Evolutionary conservation across 2,797 vertebrate species (phyloP).

Genomic region (Coendou prehensilis): DNA sequence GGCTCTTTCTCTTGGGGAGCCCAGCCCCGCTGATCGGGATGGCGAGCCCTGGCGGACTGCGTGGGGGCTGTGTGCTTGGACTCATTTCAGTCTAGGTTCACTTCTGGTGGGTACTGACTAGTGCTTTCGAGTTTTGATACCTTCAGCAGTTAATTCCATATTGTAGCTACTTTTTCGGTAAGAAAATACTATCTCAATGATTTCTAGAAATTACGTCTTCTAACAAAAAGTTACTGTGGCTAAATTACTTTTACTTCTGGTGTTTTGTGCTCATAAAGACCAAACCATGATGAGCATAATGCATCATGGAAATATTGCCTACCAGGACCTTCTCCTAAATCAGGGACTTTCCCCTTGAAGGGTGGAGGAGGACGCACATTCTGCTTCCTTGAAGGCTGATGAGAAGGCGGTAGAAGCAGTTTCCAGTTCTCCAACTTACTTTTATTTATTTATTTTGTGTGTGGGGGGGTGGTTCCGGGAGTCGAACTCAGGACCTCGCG

Average conservation of each 20-base stretch:
- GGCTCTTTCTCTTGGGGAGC: slow-evolving; percentile 66
- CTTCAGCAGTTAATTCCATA: slow-evolving; percentile 71
- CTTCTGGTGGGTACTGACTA: slow-evolving; percentile 72
- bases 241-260: slow-evolving; percentile 14
- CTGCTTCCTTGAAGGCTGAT: not conserved
- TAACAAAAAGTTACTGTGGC: not conserved
- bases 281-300: not conserved
- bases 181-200: slow-evolving; percentile 55
- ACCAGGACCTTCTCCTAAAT: not conserved
- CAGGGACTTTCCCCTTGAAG: not conserved
- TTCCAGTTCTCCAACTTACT: not conserved
- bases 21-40: slow-evolving; percentile 55
- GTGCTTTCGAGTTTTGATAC: slow-evolving; percentile 75
- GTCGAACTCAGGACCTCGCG: too few relatives aligned
- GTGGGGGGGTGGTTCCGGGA: too few relatives aligned
- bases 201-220: slow-evolving; percentile 56
- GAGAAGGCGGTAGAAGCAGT: not conserved
- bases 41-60: slow-evolving; percentile 36
- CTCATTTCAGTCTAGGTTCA: slow-evolving; percentile 54
- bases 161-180: slow-evolving; percentile 64
- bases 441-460: not conserved
- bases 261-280: not conserved
- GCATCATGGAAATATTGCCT: not conserved
- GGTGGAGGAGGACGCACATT: not conserved
- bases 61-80: slow-evolving; percentile 35